Evolutionary conservation across 2,113 vertebrate genomes (phyloP), one percentile per base, ranked within the genome.

Genomic region (Cinclus mexicanus): DNA sequence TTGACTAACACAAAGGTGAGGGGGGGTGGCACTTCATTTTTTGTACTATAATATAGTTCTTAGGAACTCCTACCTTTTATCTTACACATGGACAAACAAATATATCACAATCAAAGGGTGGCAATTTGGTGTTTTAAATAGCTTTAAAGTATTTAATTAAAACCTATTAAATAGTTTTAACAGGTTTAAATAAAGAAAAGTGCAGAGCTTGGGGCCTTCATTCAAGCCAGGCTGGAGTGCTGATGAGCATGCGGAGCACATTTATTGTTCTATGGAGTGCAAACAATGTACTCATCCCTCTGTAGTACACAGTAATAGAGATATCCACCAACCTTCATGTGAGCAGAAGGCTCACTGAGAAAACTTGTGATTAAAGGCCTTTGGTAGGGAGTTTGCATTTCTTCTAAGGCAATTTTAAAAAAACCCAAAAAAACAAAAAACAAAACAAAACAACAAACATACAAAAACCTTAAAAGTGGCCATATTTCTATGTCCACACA

Each of bases 71-170:
- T 90, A 60, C 47, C 35, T 94, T 93, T 92, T 92, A 68, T 94
- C 64, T 94, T 89, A 39, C 35, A 67, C 16, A 2, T 39, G 83
- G 60, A 81, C 72, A 80, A 75, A 85, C 50, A 94, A 93, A 83
- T 71, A 74, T 67, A 81, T 93, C 76, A 21, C 56, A 75, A 90
- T 89, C 52, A 83, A 93, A 93, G 35, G 20, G 39, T 88, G 88
- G 59, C 55, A 94, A 42, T 92, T 55, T 90, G 63, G 39, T 92
- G 41, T 26, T 47, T 93, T 90, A 75, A 95, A 92, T 80, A 77
- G 55, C 64, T 94, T 94, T 83, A 89, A 90, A 92, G 52, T 10
- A 33, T 68, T 92, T 86, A 90, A 95, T 95, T 97, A 92, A 92
- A 93, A 87, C 29, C 33, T 81, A 81, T 86, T 86, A 81, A 94